Conservation (phyloP, 2,888 invertebrate genomes). For the Podabrus alpinus region DNA sequence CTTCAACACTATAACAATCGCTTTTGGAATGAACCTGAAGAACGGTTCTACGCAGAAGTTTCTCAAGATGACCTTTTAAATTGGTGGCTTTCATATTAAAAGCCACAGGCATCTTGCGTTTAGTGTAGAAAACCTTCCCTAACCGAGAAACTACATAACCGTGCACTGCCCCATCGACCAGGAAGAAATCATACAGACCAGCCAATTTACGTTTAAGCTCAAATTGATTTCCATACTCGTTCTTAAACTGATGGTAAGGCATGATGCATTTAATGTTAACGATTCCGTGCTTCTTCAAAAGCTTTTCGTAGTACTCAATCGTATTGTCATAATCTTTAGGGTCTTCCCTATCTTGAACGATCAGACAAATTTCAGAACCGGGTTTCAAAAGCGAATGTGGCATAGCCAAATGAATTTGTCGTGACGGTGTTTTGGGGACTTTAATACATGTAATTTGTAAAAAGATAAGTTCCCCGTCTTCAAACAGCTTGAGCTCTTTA, state of each 20-base stretch:
- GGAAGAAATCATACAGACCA: conserved; percentile 77
- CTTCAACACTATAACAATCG: conserved; percentile 62
- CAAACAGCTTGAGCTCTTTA: conserved; percentile 57
- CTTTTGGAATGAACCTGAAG: conserved; percentile 68
- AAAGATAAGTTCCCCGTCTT: conserved; percentile 62
- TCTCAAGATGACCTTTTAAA: conserved; percentile 64
- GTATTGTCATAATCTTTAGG: conserved; percentile 77
- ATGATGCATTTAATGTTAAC: conserved; percentile 70
- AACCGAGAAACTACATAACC: conserved; percentile 71
- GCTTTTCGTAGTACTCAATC: conserved; percentile 71
- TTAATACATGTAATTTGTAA: conserved; percentile 67
- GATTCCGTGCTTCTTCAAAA: conserved; percentile 65
- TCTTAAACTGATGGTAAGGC: conserved; percentile 77
- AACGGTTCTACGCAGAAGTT: conserved; percentile 64
- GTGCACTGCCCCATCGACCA: conserved; percentile 76
- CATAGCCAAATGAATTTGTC: conserved; percentile 64
- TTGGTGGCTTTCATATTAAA: conserved; percentile 65
- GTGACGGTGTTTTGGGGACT: conserved; percentile 64
- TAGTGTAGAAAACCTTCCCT: conserved; percentile 72
- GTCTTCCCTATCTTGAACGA: conserved; percentile 76
- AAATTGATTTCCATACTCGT: conserved; percentile 74
- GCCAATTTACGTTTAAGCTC: conserved; percentile 76
- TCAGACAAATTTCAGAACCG: conserved; percentile 73
- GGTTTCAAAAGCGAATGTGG: conserved; percentile 67
- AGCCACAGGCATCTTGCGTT: conserved; percentile 66